Conservation (phyloP, 2,113 vertebrate genomes). For the Eleginops maclovinus region DNA sequence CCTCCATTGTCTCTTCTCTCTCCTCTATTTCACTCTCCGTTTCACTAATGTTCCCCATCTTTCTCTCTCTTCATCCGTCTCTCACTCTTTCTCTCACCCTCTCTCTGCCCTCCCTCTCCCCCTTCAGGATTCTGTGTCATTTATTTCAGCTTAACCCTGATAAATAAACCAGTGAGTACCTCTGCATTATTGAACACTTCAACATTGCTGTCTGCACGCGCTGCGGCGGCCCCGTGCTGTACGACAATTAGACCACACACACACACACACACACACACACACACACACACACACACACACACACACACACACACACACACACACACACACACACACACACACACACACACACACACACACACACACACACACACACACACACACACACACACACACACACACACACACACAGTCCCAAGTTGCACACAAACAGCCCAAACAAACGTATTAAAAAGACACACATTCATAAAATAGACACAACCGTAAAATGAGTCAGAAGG, state of each 20-base stretch:
- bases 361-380: slow-evolving; percentile 34
- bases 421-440: background rate
- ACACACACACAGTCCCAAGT: slow-evolving; percentile 11
- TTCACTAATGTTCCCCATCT: slow-evolving; percentile 41
- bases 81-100: slow-evolving; percentile 14
- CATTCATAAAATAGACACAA: background rate
- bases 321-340: slow-evolving; percentile 18
- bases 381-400: slow-evolving; percentile 32
- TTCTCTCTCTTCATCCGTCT: slow-evolving; percentile 40
- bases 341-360: slow-evolving; percentile 28
- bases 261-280: slow-evolving; percentile 23
- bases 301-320: slow-evolving; percentile 13
- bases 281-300: slow-evolving; percentile 11
- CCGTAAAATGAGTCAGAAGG: background rate
- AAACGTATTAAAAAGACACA: slow-evolving; percentile 23
- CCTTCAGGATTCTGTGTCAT: slow-evolving; percentile 68
- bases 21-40: slow-evolving; percentile 52
- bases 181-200: slow-evolving; percentile 78
- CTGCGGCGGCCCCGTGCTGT: slow-evolving; percentile 25
- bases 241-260: slow-evolving; percentile 62
- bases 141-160: slow-evolving; percentile 84
- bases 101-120: slow-evolving; percentile 35
- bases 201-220: slow-evolving; percentile 63
- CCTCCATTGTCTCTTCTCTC: slow-evolving; percentile 58
- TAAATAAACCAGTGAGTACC: slow-evolving; percentile 79